Evolutionary conservation across 2,797 vertebrate genomes (phyloP), one percentile per base, ranked within the genome.

Genomic region (Pipistrellus pipistrellus): DNA sequence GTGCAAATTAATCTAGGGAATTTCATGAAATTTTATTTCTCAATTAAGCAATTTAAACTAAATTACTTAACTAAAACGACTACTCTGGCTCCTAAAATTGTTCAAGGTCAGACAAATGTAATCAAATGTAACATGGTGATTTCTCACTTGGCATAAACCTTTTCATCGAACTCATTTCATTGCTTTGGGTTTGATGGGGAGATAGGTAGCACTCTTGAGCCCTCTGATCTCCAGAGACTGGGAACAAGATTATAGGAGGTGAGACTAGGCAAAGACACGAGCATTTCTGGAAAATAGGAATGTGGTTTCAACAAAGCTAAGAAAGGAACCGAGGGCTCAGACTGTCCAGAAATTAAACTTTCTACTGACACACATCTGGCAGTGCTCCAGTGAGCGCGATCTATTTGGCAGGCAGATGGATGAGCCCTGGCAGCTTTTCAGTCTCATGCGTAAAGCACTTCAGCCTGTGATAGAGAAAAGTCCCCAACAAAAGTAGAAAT

Each of bases 341-440:
- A 98, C 96, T 98, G 98, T 98, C 98, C 98, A 98, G 98, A 98
- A 98, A 98, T 99, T 98, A 98, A 98, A 99, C 98, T 99, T 99
- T 98, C 98, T 98, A 98, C 98, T 98, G 97, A 98, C 98, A 98
- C 98, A 97, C 97, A 98, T 98, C 98, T 98, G 98, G 98, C 98
- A 98, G 96, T 97, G 97, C 95, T 98, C 98, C 97, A 98, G 98
- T 97, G 97, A 98, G 98, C 85, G 97, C 98, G 98, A 98, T 98
- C 98, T 98, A 98, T 98, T 98, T 98, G 98, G 98, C 91, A 97
- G 98, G 98, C 99, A 99, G 99, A 99, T 99, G 99, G 98, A 97
- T 98, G 97, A 97, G 98, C 98, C 98, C 98, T 99, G 98, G 98
- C 98, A 99, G 98, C 98, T 98, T 98, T 98, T 98, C 98, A 99